phyloP scores from a whole-genome alignment of 2,888 invertebrate species.

The Serripes groenlandicus region DNA sequence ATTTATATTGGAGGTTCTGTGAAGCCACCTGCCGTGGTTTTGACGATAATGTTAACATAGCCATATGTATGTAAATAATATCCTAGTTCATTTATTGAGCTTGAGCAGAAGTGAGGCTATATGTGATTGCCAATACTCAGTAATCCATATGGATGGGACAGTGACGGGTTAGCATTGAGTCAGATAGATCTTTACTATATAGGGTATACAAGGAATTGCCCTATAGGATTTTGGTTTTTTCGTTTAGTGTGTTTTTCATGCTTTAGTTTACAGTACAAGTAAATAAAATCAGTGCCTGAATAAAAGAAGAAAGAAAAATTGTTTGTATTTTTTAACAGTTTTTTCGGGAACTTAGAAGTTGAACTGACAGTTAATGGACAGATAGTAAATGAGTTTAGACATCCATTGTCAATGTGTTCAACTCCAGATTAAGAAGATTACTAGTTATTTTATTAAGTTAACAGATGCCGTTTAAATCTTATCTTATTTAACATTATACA shows the following conservation, averaged over 20 bases:
- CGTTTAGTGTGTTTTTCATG: background rate
- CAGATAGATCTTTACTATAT: too few species aligned
- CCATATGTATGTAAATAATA: constrained; percentile 72
- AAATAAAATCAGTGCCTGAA: background rate
- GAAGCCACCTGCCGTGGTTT: constrained; percentile 61
- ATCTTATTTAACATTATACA: too few species aligned
- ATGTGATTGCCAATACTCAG: constrained; percentile 27
- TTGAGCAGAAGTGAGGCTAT: background rate
- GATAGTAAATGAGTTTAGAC: background rate
- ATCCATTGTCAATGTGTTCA: background rate
- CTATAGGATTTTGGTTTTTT: too few species aligned
- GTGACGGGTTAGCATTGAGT: background rate
- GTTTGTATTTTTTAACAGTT: background rate
- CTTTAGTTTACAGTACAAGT: background rate
- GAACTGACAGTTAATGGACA: constrained; percentile 7
- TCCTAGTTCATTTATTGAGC: constrained; percentile 20
- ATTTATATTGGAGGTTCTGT: constrained; percentile 54
- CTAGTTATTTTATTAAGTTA: constrained; percentile 9
- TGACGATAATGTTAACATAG: constrained; percentile 57
- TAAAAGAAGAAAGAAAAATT: background rate
- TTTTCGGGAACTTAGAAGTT: background rate
- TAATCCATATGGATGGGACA: constrained; percentile 5
- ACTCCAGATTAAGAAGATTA: constrained; percentile 1
- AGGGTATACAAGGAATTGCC: too few species aligned
- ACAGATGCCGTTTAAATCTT: background rate